Base-by-base conservation (phyloP, 2,113 vertebrate species). In the Talpa occidentalis region DNA sequence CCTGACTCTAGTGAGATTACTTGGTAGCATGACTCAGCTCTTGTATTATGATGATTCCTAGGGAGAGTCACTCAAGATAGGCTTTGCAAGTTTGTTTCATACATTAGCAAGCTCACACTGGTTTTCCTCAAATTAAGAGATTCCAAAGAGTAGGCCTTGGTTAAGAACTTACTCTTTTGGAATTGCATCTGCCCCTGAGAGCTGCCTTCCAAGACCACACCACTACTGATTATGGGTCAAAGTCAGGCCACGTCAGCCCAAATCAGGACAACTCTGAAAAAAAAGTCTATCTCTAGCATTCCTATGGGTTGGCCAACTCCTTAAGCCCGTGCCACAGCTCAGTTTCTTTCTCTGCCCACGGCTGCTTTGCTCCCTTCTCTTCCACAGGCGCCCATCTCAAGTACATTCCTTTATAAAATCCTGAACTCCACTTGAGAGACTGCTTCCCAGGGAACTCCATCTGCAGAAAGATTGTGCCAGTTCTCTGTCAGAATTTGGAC, bases 41-140 rank as follows among this genome's bases (percentile, higher is more conserved):
- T 84, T 62, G 90, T 88, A 66, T 6, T 87, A 10, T 9, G 21
- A 37, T 90, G 90, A 94, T 87, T 79, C 52, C 81, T 94, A 69
- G 86, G 60, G n/a, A 88, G 2, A 28, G 62, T 19, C 70, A n/a
- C 91, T 85, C 92, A 86, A 90, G 93, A 76, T 17, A 47, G 47
- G 47, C 35, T 73, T 76, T 40, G 37, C 17, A 66, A 81, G 76
- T 83, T 47, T 88, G 4, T 83, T 95, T 3, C 10, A 49, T 89
- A 95, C 82, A 85, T 5, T 30, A 76, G 35, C 40, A 35, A 64
- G 60, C 42, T 40, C 35, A 10, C 10, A 16, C 2, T 76, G 32
- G 59, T 73, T 47, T 56, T 35, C 67, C 40, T 79, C 93, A 66
- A 42, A 37, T 24, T 24, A 5, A 26, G 37, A 35, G 15, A 42